Evolutionary conservation across 2,888 invertebrate species (phyloP).

Genomic region (Scotopteryx bipunctaria): DNA sequence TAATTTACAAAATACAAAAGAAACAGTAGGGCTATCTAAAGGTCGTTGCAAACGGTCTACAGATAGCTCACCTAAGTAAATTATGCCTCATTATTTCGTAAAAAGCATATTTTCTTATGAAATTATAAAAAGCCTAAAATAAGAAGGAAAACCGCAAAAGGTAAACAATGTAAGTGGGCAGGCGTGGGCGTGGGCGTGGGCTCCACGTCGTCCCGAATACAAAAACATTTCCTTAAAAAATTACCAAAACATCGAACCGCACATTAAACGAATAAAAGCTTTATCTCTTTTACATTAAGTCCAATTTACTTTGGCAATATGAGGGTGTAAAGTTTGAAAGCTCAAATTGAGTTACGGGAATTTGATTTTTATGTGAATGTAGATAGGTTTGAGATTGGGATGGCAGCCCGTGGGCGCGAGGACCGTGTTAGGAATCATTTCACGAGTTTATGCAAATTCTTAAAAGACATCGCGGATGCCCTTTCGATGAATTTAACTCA

Average conservation of each 20-base stretch:
- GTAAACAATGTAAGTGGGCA: conserved; percentile 10
- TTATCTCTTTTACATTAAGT: conserved; percentile 6
- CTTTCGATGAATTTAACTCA: conserved; percentile 15
- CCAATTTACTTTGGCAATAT: conserved; percentile 15
- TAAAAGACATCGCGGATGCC: conserved; percentile 3
- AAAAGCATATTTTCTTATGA: background rate
- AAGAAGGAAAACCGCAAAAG: background rate
- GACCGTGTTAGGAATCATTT: conserved; percentile 19
- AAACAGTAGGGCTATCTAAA: too few relatives aligned
- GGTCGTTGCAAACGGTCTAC: too few relatives aligned
- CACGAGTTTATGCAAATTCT: conserved; percentile 19
- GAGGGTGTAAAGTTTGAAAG: conserved; percentile 8
- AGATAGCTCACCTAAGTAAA: too few relatives aligned
- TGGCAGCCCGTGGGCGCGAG: conserved; percentile 15
- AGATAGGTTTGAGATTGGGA: conserved; percentile 4
- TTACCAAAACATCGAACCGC: conserved; percentile 8
- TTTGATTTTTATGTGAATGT: conserved; percentile 4
- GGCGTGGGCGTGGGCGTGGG: conserved; percentile 19
- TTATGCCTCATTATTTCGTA: too few relatives aligned
- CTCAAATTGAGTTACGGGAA: conserved; percentile 12
- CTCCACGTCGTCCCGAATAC: conserved; percentile 12
- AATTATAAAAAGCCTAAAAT: background rate
- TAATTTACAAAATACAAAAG: too few relatives aligned
- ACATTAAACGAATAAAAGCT: conserved; percentile 13
- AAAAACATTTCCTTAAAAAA: conserved; percentile 13